These are phyloP conservation scores for Accipiter fasciatus DNA, from an alignment of 2,797 vertebrate species.

Conservation along the genomic window DNA sequence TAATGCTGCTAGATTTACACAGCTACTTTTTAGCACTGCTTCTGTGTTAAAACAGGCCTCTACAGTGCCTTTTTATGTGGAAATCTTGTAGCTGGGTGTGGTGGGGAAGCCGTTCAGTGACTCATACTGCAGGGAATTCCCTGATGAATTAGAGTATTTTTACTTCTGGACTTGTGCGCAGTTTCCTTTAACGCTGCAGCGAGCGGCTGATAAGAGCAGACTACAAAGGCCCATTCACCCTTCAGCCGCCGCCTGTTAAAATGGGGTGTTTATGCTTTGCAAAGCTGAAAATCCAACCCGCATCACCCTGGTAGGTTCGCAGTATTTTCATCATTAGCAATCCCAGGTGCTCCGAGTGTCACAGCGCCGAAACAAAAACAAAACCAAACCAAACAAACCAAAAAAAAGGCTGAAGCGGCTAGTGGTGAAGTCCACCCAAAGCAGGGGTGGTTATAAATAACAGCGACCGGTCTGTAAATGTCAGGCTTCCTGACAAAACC, in stretches of 20 bases:
- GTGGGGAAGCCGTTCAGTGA: conserved; percentile 87
- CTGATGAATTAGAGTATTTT: conserved; percentile 89
- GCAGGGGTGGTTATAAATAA: background rate
- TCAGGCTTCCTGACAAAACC: conserved; percentile 36
- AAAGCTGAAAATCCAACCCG: background rate
- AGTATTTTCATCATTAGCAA: background rate
- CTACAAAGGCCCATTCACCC: conserved; percentile 65
- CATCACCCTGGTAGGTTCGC: background rate
- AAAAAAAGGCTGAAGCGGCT: background rate
- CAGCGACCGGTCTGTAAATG: background rate
- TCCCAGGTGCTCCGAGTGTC: background rate
- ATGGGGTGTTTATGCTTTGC: background rate
- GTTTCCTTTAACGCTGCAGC: conserved; percentile 52
- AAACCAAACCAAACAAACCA: too few species aligned
- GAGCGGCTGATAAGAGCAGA: conserved; percentile 55
- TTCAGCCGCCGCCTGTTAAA: background rate
- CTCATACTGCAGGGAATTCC: conserved; percentile 91
- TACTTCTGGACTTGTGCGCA: conserved; percentile 80
- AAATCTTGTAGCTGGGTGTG: conserved; percentile 73
- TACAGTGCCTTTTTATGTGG: conserved; percentile 58
- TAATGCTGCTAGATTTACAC: background rate
- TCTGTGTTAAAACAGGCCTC: conserved; percentile 41
- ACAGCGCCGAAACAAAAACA: accelerated
- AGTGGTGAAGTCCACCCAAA: background rate
- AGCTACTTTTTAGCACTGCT: background rate